These are phyloP conservation scores for Globodera rostochiensis DNA, from an alignment of 1,140 invertebrate species.

Conservation along the genomic window DNA sequence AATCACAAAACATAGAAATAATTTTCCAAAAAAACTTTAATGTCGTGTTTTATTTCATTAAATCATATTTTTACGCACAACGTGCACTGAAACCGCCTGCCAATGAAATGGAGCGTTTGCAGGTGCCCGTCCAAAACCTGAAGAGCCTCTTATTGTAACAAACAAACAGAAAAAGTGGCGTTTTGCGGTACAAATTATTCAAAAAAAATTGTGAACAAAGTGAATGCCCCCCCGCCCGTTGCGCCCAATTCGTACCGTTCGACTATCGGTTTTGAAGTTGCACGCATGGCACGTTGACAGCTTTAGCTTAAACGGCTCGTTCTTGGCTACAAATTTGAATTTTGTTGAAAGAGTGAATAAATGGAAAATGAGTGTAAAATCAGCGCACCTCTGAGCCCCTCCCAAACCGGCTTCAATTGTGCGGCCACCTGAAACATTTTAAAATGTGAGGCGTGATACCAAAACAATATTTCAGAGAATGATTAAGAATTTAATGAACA, in stretches of 20 bases:
- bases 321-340: slow-evolving; percentile 44
- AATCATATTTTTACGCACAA: slow-evolving; percentile 24
- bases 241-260: neutral
- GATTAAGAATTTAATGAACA: neutral
- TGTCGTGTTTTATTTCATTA: neutral
- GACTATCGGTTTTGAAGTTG: slow-evolving; percentile 57
- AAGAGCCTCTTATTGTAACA: neutral
- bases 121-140: slow-evolving; percentile 39
- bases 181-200: neutral
- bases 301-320: slow-evolving; percentile 58
- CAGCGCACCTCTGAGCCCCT: slow-evolving; percentile 43
- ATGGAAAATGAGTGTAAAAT: neutral
- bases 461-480: neutral
- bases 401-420: slow-evolving; percentile 63
- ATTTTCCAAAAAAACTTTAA: neutral
- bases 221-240: too few species aligned
- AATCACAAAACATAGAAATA: too few species aligned
- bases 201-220: too few species aligned
- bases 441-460: neutral
- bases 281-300: slow-evolving; percentile 51
- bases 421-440: slow-evolving; percentile 56
- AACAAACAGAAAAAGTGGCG: neutral
- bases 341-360: neutral
- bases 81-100: slow-evolving; percentile 55
- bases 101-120: slow-evolving; percentile 51